A percentile compares a stretch with the other conserved stretches of the same genome.
phyloP scores from a whole-genome alignment of 2,888 invertebrate genomes.

The Drosophila seclusa region DNA sequence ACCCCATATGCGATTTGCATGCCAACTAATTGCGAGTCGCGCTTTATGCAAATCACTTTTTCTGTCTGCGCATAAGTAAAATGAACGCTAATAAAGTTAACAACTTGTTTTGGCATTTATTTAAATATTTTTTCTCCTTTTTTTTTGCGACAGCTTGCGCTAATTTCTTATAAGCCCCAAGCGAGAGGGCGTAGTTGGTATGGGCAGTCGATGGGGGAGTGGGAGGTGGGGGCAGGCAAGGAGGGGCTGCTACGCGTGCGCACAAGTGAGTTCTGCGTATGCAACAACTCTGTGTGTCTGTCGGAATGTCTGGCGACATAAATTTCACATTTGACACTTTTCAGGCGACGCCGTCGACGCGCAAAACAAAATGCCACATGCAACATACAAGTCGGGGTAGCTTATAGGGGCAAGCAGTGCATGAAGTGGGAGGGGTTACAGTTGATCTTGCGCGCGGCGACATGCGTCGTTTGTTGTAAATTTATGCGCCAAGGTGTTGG shows the following conservation, averaged over 20 bases:
- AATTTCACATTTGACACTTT: conserved; percentile 81
- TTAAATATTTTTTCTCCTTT: conserved; percentile 25
- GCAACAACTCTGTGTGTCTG: conserved; percentile 30
- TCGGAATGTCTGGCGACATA: conserved; percentile 59
- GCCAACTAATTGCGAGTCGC: conserved; percentile 68
- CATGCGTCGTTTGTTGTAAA: conserved; percentile 77
- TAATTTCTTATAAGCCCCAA: conserved; percentile 46
- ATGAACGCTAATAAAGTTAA: conserved; percentile 66
- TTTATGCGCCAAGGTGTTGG: conserved; percentile 79
- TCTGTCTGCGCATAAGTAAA: conserved; percentile 29
- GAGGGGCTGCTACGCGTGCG: conserved; percentile 44
- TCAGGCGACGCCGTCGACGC: conserved; percentile 52
- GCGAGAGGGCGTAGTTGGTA: conserved; percentile 19
- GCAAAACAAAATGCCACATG: conserved; percentile 54
- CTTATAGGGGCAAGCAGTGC: neutral
- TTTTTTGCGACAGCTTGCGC: conserved; percentile 32
- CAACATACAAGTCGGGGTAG: conserved; percentile 29
- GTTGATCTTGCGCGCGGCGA: conserved; percentile 43
- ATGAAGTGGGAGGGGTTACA: neutral
- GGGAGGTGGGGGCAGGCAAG: too few relatives aligned
- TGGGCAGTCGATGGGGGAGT: neutral
- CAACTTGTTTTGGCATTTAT: conserved; percentile 65
- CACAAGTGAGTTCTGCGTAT: conserved; percentile 26
- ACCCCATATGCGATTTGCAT: conserved; percentile 62
- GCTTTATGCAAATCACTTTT: conserved; percentile 60